These are phyloP conservation scores for Cephus pygmeus DNA, from an alignment of 2,888 invertebrate species.

Conservation along the genomic window DNA sequence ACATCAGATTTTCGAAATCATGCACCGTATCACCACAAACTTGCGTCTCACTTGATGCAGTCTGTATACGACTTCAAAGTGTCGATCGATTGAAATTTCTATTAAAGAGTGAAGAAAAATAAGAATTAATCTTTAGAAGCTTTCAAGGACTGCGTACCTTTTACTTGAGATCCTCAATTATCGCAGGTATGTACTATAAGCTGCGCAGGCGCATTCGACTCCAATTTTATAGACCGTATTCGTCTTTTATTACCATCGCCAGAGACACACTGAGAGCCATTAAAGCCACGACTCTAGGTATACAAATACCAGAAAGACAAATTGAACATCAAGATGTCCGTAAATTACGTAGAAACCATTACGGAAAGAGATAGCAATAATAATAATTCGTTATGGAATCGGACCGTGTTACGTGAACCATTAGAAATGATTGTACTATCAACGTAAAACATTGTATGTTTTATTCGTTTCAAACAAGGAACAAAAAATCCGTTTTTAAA, in stretches of 20 bases:
- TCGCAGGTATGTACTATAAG: neutral
- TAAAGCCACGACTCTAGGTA: neutral
- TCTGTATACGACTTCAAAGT: neutral
- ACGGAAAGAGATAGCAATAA: neutral
- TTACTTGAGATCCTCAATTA: neutral
- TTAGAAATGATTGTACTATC: neutral
- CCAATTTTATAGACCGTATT: conserved; percentile 33
- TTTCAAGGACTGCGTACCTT: neutral
- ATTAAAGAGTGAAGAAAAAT: neutral
- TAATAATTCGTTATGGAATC: neutral
- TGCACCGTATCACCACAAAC: too few relatives aligned
- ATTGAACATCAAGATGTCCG: neutral
- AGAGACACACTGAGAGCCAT: neutral
- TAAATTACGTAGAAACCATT: neutral
- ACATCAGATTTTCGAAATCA: too few relatives aligned
- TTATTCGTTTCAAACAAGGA: neutral
- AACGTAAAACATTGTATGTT: neutral
- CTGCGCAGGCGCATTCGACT: conserved; percentile 30
- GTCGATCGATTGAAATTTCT: neutral
- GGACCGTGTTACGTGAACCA: neutral
- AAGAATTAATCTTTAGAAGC: neutral
- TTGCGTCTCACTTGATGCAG: too few relatives aligned
- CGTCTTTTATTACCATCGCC: conserved; percentile 21
- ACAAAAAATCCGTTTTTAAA: neutral
- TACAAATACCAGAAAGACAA: neutral